These are phyloP conservation scores for Agriotes lineatus DNA, from an alignment of 2,888 invertebrate genomes.

Conservation along the genomic window DNA sequence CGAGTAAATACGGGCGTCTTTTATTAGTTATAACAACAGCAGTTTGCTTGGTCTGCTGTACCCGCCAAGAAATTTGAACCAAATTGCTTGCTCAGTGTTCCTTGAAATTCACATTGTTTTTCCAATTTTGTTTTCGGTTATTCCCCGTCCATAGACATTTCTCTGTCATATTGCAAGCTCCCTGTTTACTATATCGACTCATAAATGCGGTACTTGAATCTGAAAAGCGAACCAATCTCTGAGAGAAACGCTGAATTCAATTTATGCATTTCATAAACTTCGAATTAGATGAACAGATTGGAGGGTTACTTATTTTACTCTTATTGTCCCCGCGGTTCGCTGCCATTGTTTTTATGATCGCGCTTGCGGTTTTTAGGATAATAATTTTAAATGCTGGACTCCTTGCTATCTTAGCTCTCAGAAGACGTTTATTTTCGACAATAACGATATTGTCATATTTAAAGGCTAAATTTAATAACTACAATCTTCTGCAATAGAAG, in stretches of 20 bases:
- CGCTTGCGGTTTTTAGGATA: too few relatives aligned
- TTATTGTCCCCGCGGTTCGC: neutral
- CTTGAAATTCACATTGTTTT: conserved; percentile 54
- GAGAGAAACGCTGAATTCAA: conserved; percentile 36
- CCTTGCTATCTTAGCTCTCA: too few relatives aligned
- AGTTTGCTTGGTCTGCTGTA: conserved; percentile 39
- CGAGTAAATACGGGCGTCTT: conserved; percentile 10
- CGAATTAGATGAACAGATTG: conserved; percentile 33
- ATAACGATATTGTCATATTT: neutral
- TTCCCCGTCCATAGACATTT: conserved; percentile 42
- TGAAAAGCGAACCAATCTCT: conserved; percentile 36
- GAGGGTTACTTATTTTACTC: conserved; percentile 14
- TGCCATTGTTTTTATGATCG: neutral
- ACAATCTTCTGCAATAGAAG: too few relatives aligned
- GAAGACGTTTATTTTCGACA: too few relatives aligned
- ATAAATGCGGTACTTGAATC: conserved; percentile 36
- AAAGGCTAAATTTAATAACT: too few relatives aligned
- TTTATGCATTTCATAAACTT: conserved; percentile 38
- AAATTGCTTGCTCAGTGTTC: conserved; percentile 52
- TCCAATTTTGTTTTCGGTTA: conserved; percentile 50
- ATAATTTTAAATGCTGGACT: too few relatives aligned
- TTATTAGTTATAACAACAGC: conserved; percentile 22
- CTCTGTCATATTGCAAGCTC: conserved; percentile 41
- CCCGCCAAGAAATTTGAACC: conserved; percentile 50
- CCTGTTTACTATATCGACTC: conserved; percentile 34